Evolutionary conservation across 1,140 invertebrate genomes (phyloP).

Genomic region (Melanaphis sacchari): DNA sequence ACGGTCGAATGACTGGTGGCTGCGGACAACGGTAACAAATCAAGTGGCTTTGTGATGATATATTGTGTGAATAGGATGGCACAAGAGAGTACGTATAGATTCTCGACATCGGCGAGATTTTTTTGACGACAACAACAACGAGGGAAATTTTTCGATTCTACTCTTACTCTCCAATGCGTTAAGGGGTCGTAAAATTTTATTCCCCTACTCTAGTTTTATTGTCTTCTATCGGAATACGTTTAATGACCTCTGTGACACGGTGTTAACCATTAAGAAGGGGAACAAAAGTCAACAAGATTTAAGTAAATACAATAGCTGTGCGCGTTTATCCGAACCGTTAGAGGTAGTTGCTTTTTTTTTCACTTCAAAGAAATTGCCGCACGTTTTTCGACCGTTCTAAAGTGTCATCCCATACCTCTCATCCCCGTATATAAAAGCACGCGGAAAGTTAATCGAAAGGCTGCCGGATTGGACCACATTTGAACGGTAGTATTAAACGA

Average conservation of each 20-base stretch:
- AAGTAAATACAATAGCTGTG: conserved; percentile 43
- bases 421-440: background rate
- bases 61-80: conserved; percentile 31
- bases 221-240: conserved; percentile 44
- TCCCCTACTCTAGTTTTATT: conserved; percentile 35
- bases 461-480: conserved; percentile 14
- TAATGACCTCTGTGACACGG: conserved; percentile 55
- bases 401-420: conserved; percentile 37
- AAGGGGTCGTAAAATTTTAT: conserved; percentile 50
- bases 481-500: background rate
- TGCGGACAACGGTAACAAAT: conserved; percentile 44
- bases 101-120: background rate
- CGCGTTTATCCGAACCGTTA: conserved; percentile 44
- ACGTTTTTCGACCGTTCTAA: conserved; percentile 39
- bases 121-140: background rate
- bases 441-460: conserved; percentile 39
- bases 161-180: too few relatives aligned
- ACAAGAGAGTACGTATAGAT: background rate
- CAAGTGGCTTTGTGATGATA: conserved; percentile 48
- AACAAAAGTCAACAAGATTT: conserved; percentile 46
- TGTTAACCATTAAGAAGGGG: conserved; percentile 45
- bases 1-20: conserved; percentile 19
- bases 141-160: conserved; percentile 17
- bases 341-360: conserved; percentile 35
- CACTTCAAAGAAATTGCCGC: conserved; percentile 56